These are phyloP conservation scores for Aphaenogaster ashmeadi DNA, from an alignment of 1,140 invertebrate genomes.

Conservation along the genomic window DNA sequence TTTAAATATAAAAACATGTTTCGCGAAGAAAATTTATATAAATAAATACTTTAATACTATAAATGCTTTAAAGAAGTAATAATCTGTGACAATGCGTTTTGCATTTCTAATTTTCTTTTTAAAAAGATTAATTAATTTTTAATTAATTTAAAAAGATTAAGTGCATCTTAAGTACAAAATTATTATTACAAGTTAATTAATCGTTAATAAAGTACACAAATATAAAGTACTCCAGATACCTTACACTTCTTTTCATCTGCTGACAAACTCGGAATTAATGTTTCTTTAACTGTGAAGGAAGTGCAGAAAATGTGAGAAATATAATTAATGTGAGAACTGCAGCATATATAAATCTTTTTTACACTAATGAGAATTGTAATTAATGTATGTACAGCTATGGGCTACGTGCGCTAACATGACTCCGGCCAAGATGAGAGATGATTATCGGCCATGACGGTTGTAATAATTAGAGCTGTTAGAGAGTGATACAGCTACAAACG, in stretches of 20 bases:
- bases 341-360: neutral
- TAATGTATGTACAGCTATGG: constrained; percentile 20
- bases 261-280: constrained; percentile 14
- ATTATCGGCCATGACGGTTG: constrained; percentile 50
- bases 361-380: constrained; percentile 48
- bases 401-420: neutral
- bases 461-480: constrained; percentile 14
- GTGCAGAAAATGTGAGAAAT: constrained; percentile 14
- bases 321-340: constrained; percentile 32
- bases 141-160: neutral
- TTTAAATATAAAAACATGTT: neutral
- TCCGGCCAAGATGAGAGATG: constrained; percentile 25
- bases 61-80: neutral
- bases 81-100: neutral
- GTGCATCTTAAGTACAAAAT: constrained; percentile 3
- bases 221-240: neutral
- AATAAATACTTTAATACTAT: neutral
- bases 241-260: neutral
- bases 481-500: constrained; percentile 5
- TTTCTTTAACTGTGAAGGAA: constrained; percentile 17
- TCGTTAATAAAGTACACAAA: neutral
- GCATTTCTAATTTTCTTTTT: neutral
- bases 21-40: neutral
- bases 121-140: neutral
- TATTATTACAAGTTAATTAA: neutral